phyloP scores from a whole-genome alignment of 2,888 invertebrate genomes.

The Agonopterix alstromeriana region DNA sequence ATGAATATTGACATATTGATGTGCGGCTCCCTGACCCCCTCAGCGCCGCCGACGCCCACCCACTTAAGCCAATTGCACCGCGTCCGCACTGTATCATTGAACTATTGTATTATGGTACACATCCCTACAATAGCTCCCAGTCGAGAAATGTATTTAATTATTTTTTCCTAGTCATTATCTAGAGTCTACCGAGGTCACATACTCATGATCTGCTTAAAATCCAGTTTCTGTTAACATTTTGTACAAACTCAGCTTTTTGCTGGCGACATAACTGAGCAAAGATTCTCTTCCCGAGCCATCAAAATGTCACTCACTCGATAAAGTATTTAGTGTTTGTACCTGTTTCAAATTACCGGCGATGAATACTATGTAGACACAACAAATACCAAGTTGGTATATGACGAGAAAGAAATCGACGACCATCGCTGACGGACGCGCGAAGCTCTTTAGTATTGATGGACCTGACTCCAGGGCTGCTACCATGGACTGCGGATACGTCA shows the following conservation, averaged over 20 bases:
- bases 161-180: too few species aligned
- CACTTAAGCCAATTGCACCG: slow-evolving; percentile 32
- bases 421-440: slow-evolving; percentile 77
- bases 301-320: too few species aligned
- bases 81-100: not conserved
- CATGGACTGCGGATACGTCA: slow-evolving; percentile 92
- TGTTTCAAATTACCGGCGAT: slow-evolving; percentile 88
- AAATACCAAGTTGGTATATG: slow-evolving; percentile 93
- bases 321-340: slow-evolving; percentile 27
- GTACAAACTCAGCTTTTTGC: too few species aligned
- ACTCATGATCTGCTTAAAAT: too few species aligned
- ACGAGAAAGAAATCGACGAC: slow-evolving; percentile 83
- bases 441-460: slow-evolving; percentile 78
- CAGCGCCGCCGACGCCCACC: slow-evolving; percentile 14
- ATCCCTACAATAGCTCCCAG: too few species aligned
- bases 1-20: not conserved
- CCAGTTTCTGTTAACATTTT: too few species aligned
- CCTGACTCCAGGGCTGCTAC: slow-evolving; percentile 85
- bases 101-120: not conserved
- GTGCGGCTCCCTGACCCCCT: not conserved
- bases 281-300: too few species aligned
- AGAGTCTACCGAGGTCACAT: too few species aligned
- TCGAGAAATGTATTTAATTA: too few species aligned
- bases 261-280: too few species aligned
- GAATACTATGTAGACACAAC: slow-evolving; percentile 97